phyloP scores from a whole-genome alignment of 2,113 vertebrate genomes.

The Tympanuchus pallidicinctus region DNA sequence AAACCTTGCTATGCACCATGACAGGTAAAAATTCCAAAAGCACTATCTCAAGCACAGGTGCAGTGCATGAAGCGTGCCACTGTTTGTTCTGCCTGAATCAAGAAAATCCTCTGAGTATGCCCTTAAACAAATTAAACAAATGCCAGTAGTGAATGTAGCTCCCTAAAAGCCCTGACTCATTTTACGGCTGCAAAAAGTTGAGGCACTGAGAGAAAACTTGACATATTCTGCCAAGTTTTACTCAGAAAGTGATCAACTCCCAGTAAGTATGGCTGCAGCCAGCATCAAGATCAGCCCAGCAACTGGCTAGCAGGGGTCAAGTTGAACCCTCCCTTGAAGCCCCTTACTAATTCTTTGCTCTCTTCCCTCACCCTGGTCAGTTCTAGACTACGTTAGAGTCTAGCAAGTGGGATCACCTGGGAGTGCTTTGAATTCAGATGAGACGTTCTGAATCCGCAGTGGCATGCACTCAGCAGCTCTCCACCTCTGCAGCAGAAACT shows the following conservation, averaged over 20 bases:
- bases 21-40: not conserved
- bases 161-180: not conserved
- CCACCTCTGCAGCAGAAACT: not conserved
- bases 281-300: not conserved
- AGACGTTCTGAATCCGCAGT: not conserved
- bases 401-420: not conserved
- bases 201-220: not conserved
- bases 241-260: not conserved
- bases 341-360: not conserved
- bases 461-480: not conserved
- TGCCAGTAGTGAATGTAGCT: fast-evolving
- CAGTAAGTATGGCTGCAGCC: fast-evolving
- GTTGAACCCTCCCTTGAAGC: not conserved
- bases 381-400: no score
- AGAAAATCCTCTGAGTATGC: not conserved
- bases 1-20: fast-evolving
- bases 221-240: not conserved
- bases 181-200: not conserved
- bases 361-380: not conserved
- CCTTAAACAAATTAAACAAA: not conserved
- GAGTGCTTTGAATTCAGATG: not conserved
- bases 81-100: not conserved
- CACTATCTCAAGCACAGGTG: not conserved
- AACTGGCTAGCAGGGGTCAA: not conserved
- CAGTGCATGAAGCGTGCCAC: not conserved